Evolutionary conservation across 2,113 vertebrate species (phyloP).

Genomic region (Zapus hudsonius): DNA sequence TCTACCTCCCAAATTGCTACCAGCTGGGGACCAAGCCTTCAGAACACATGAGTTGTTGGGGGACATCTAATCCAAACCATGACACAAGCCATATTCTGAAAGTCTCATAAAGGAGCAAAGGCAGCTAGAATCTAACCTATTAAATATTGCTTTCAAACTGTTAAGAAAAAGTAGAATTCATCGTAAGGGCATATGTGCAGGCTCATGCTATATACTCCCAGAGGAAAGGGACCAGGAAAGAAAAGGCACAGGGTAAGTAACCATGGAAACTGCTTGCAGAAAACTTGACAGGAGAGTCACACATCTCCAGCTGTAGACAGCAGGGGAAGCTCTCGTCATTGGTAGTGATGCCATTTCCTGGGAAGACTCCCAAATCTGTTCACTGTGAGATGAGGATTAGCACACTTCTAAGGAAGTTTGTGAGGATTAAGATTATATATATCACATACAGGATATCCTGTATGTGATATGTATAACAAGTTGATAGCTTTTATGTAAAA

Average conservation of each 20-base stretch:
- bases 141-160: background rate
- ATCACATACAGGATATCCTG: background rate
- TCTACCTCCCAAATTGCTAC: no score
- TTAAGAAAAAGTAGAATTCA: background rate
- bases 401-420: background rate
- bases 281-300: background rate
- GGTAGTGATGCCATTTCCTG: background rate
- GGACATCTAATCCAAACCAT: no score
- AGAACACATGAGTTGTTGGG: no score
- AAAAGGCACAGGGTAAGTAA: background rate
- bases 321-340: background rate
- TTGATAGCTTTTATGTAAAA: background rate
- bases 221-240: background rate
- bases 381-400: background rate
- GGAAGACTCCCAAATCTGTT: background rate
- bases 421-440: background rate
- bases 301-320: rapidly evolving
- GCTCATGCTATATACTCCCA: background rate
- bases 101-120: background rate
- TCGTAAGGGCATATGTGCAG: background rate
- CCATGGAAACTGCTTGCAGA: no score
- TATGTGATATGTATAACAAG: background rate
- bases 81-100: background rate
- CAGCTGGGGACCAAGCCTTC: no score
- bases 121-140: background rate